phyloP scores from a whole-genome alignment of 1,140 invertebrate species.

The Formica selysi region DNA sequence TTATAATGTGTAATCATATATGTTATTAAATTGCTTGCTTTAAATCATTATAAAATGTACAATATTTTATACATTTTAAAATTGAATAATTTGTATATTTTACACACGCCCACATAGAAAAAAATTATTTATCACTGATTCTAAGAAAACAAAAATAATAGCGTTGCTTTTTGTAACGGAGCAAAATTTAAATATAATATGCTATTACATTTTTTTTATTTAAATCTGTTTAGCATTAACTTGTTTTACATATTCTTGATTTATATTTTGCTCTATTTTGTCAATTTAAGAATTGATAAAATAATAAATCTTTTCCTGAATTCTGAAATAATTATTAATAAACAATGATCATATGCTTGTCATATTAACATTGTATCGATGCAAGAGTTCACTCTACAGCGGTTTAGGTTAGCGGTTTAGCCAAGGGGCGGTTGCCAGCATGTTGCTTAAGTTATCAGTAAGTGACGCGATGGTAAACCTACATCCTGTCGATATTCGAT shows the following conservation, averaged over 20 bases:
- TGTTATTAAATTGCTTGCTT: background rate
- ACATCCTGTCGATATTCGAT: constrained; percentile 8
- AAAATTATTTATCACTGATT: background rate
- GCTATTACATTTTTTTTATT: background rate
- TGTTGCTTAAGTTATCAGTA: background rate
- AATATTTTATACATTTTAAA: constrained; percentile 10
- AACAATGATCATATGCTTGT: background rate
- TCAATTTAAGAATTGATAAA: background rate
- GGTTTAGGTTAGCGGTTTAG: background rate
- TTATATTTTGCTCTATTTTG: background rate
- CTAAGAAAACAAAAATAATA: background rate
- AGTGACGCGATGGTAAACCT: background rate
- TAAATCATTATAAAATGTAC: background rate
- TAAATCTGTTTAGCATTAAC: background rate
- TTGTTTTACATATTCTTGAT: background rate
- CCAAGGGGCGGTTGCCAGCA: background rate
- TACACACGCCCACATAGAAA: background rate
- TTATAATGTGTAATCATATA: background rate
- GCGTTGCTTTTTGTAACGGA: too few species aligned
- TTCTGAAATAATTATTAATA: too few species aligned
- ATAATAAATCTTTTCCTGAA: background rate
- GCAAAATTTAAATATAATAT: background rate
- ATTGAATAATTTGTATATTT: background rate
- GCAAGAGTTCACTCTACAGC: background rate
- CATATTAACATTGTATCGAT: background rate